Base-by-base conservation (phyloP, 2,113 vertebrate genomes). In the Struthidea cinerea region DNA sequence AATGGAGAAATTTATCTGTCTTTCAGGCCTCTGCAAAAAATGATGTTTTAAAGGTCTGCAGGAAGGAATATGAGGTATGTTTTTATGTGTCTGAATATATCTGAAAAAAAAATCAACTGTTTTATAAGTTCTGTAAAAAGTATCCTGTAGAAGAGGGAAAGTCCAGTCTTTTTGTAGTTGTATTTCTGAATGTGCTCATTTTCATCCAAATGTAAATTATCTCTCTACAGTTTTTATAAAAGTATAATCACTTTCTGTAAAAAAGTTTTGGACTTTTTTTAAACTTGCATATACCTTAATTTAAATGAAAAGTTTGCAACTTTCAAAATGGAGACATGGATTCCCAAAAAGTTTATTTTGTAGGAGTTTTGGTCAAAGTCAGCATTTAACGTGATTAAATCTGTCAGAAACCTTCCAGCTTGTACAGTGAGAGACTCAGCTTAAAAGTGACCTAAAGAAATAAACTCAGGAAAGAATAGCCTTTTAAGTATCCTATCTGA, bases 61-160 rank as follows among this genome's bases (percentile, higher is more conserved):
- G 99, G 92, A 99, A 99, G 96, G 98, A 99, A 95, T 99, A 99
- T 4, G 99, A 99, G 99, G 99, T 99, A 97, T 19, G 96, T 90
- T 52, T 77, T 11, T 68, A 30, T 59, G 18, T 82, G 22, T 90
- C 37, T 88, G 44, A 28, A 73, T 86, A 24, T 55, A 49, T 60
- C 50, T 85, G 71, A 23, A 11, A 88, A 75, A 74, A 76, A 69
- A 82, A 56, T 24, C 23, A 61, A 13, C 26, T 73, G 6, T 3
- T 60, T 50, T 49, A 3, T 60, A 71, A 90, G 32, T 93, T 70
- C 90, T 80, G 27, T 85, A 84, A 86, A 70, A 94, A 89, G 13
- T 65, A 47, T 16, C 37, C 18, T 55, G 15, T 78, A 75, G 27
- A 78, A 78, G 39, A 85, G 47, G 30, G 47, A n/a, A 87, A 60